A percentile compares a stretch with the other conserved stretches of the same genome.
phyloP scores from a whole-genome alignment of 1,140 invertebrate genomes.

The Campodea augens region DNA sequence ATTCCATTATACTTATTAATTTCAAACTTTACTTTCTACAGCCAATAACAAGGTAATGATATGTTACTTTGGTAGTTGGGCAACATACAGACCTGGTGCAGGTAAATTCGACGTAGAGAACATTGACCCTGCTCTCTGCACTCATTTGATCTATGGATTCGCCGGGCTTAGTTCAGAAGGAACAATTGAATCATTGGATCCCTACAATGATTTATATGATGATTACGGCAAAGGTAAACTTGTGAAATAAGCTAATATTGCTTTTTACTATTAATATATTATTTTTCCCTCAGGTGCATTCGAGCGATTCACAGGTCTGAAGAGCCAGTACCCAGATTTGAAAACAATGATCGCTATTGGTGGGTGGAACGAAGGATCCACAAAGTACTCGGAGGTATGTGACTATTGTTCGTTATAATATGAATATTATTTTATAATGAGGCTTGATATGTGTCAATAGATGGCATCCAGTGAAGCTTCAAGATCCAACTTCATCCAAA shows the following conservation, averaged over 20 bases:
- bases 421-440: no score
- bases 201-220: slow-evolving; percentile 35
- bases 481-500: slow-evolving; percentile 37
- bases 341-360: slow-evolving; percentile 51
- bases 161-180: slow-evolving; percentile 27
- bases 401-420: no score
- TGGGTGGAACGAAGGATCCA: slow-evolving; percentile 54
- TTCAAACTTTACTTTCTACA: no score
- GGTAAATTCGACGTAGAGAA: slow-evolving; percentile 33
- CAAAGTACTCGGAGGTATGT: slow-evolving; percentile 39
- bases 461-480: slow-evolving; percentile 28
- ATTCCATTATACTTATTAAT: no score
- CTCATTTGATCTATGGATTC: slow-evolving; percentile 48
- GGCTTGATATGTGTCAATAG: slow-evolving; percentile 15
- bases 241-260: no score
- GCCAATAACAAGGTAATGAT: slow-evolving; percentile 23
- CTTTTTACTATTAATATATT: no score
- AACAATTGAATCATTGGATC: slow-evolving; percentile 26
- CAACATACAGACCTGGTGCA: slow-evolving; percentile 26
- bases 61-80: slow-evolving; percentile 43
- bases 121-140: slow-evolving; percentile 41
- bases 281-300: slow-evolving; percentile 34
- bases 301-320: slow-evolving; percentile 35
- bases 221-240: slow-evolving; percentile 23
- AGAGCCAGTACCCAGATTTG: slow-evolving; percentile 36